Conservation (phyloP, 2,797 vertebrate genomes). For the Cynodonichthys magdalenae region DNA sequence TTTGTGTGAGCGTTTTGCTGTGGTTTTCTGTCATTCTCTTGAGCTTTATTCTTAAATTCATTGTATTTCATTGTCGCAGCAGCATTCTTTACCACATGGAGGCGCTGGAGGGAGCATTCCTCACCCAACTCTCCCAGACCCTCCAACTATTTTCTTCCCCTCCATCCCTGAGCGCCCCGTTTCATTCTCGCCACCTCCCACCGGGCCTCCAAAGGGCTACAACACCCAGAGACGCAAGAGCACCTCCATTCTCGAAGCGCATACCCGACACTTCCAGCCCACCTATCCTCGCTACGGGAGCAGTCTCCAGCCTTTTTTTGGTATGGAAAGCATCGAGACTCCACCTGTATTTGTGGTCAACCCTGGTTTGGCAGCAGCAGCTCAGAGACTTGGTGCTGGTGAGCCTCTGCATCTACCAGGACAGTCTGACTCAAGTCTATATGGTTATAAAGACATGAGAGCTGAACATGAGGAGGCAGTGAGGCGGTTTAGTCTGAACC, state of each 20-base stretch:
- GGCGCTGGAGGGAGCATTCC: constrained; percentile 60
- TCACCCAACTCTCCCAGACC: constrained; percentile 85
- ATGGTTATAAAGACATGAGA: constrained; percentile 83
- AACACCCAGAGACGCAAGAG: constrained; percentile 95
- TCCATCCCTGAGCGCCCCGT: constrained; percentile 92
- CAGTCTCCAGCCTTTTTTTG: constrained; percentile 86
- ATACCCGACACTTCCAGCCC: constrained; percentile 92
- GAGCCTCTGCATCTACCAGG: constrained; percentile 86
- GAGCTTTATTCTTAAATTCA: constrained; percentile 79
- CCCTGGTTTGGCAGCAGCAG: constrained; percentile 81
- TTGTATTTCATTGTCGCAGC: constrained; percentile 96
- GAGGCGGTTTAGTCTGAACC: constrained; percentile 88
- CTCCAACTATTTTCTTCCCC: constrained; percentile 90
- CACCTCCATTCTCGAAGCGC: constrained; percentile 97
- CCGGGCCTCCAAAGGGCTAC: constrained; percentile 89
- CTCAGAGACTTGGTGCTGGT: constrained; percentile 82
- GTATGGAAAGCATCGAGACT: constrained; percentile 76
- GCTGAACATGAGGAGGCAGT: constrained; percentile 87
- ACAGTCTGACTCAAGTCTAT: constrained; percentile 72
- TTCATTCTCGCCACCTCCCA: constrained; percentile 96
- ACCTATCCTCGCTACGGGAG: constrained; percentile 88
- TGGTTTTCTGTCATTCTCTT: constrained; percentile 57
- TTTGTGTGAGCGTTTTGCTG: constrained; percentile 52
- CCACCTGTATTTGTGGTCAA: constrained; percentile 80
- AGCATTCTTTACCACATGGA: constrained; percentile 88